Base-by-base conservation (phyloP, 2,888 invertebrate species). In the Leptogaster cylindrica region DNA sequence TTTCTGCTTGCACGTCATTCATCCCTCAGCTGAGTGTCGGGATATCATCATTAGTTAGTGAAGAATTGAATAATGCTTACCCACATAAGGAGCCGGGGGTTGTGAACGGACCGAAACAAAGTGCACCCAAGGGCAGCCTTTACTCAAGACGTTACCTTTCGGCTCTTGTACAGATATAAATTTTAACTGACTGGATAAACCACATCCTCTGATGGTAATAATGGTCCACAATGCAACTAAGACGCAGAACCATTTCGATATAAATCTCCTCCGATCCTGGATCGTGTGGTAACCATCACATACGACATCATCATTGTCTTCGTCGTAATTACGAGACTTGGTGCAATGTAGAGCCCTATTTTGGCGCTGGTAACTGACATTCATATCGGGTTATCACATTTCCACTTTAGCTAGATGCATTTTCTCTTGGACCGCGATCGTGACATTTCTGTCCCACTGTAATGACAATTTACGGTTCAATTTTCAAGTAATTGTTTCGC, bases 121-220 rank as follows among this genome's bases (percentile, higher is more conserved):
- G 61, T 61, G 25, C 31, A 18, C 33, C 61, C 48, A 67, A 50
- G 61, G 28, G 58, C 66, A 33, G n/a, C 48, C 55, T 50, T 61
- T 61, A 36, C 61, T 67, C 67, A 67, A 67, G 61, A 48, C 50
- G 48, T 67, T 67, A 61, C 61, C 67, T 61, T 67, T 67, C 31
- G 23, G 27, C n/a, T 50, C 36, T n/a, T 23, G 50, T 14, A 20
- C 50, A 23, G 36, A 48, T 48, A 67, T 61, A 61, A 52, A 66
- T 66, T 67, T 33, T 50, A 48, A 20, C 31, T 25, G 67, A 67
- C 61, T 50, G 48, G 67, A 67, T 67, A 50, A 67, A 67, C 67
- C 61, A 50, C 67, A 67, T 61, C 67, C 58, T 67, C 61, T 67
- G 61, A 44, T 48, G 48, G 28, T 67, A 61, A 67, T 58, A 67